Base-by-base conservation (phyloP, 2,113 vertebrate genomes). In the Saguinus imperator region DNA sequence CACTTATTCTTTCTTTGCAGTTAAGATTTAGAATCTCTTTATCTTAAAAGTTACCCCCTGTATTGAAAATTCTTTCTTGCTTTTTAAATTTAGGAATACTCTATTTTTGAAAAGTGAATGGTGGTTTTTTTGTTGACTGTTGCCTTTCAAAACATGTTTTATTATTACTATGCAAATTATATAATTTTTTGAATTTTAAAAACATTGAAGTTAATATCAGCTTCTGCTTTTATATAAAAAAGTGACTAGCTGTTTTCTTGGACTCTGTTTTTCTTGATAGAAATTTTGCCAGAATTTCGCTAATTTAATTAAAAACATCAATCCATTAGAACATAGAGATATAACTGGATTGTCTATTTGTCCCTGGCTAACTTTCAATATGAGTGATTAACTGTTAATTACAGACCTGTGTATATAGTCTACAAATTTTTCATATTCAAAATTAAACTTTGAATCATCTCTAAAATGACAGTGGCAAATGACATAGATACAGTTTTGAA, bases 301-400 rank as follows among this genome's bases (percentile, higher is more conserved):
- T 94, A 93, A 97, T 91, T 96, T 96, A 93, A 98, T 96, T 96
- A 91, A 98, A 97, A 97, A 89, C 75, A 93, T 96, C 68, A 96
- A 97, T 93, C 64, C 82, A 87, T 96, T 91, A 81, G 68, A 95
- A 91, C 18, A 32, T 32, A 90, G 94, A 91, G 52, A 91, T 87
- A 91, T 85, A 96, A 95, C 86, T 81, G 72, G 76, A 85, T 80
- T 85, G 61, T 86, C 55, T 97, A 37, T 96, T 95, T 95, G 89
- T 93, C 75, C 89, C 86, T 95, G 72, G 77, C 73, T 93, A 89
- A 72, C 37, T 96, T 96, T 97, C 91, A 91, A 27, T 93, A 43
- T 45, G 80, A 81, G 58, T 93, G 90, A 91, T 96, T 95, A 88
- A 89, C 68, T 93, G 52, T 73, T 95, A 94, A 89, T 96, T 96